Percentiles rank a stretch among this genome's conserved stretches.
These are phyloP conservation scores for Pitangus sulphuratus DNA, from an alignment of 2,797 vertebrate species.

Conservation along the genomic window DNA sequence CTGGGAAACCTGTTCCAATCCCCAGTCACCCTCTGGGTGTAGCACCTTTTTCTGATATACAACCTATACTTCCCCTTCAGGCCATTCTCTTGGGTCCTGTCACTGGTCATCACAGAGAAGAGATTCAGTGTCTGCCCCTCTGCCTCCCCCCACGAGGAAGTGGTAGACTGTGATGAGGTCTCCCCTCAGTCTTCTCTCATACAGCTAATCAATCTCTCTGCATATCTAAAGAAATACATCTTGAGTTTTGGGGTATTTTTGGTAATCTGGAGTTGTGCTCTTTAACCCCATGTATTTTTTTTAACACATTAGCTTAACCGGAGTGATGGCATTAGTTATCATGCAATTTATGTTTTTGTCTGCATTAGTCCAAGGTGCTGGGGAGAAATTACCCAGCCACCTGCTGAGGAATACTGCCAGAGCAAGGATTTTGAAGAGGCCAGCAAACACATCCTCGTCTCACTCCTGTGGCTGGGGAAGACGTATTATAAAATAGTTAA, in stretches of 20 bases:
- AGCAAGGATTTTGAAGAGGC: not conserved
- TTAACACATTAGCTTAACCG: not conserved
- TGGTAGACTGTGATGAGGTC: too few species aligned
- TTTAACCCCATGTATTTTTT: not conserved
- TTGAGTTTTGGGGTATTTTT: not conserved
- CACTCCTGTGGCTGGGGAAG: not conserved
- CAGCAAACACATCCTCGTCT: not conserved
- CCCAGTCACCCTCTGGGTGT: not conserved
- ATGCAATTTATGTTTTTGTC: not conserved
- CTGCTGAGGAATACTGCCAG: not conserved
- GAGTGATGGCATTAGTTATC: not conserved
- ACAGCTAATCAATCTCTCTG: not conserved
- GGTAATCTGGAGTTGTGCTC: not conserved
- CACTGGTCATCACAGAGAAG: not conserved
- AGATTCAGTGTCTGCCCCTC: not conserved
- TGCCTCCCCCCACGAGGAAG: not conserved
- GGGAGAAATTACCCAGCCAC: not conserved
- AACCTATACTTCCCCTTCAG: not conserved
- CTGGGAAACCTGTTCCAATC: not conserved
- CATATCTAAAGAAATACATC: not conserved
- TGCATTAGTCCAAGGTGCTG: not conserved
- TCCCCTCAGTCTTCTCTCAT: not conserved
- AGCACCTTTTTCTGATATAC: not conserved
- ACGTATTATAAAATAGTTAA: not conserved
- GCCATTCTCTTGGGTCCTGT: not conserved